Conservation (phyloP, 2,113 vertebrate species). For the Carollia perspicillata region DNA sequence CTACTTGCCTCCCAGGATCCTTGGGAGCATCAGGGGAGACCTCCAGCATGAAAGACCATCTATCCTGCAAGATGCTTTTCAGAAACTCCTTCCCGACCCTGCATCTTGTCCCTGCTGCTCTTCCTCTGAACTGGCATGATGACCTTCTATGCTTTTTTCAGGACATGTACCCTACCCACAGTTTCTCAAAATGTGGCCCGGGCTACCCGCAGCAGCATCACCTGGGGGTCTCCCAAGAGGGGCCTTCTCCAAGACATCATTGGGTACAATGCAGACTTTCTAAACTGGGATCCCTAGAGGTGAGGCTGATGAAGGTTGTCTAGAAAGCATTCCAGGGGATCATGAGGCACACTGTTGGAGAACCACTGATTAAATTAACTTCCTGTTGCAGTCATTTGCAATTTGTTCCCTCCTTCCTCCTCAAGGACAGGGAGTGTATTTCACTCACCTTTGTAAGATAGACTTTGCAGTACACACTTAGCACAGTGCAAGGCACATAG, state of each 20-base stretch:
- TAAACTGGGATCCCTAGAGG: neutral
- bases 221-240: neutral
- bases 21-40: neutral
- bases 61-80: neutral
- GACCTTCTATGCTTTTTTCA: neutral
- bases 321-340: neutral
- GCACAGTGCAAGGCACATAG: neutral
- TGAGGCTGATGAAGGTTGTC: neutral
- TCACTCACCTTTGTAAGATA: neutral
- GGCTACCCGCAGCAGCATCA: neutral
- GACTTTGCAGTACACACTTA: neutral
- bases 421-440: neutral
- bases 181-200: neutral
- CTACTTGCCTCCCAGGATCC: neutral
- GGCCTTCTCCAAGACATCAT: neutral
- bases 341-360: neutral
- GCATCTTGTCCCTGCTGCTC: neutral
- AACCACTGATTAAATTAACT: neutral
- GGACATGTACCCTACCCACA: neutral
- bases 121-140: neutral
- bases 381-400: neutral
- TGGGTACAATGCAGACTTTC: neutral
- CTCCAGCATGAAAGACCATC: neutral
- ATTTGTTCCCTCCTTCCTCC: neutral
- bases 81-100: neutral